phyloP scores from a whole-genome alignment of 2,113 vertebrate species.

The Neogale vison region DNA sequence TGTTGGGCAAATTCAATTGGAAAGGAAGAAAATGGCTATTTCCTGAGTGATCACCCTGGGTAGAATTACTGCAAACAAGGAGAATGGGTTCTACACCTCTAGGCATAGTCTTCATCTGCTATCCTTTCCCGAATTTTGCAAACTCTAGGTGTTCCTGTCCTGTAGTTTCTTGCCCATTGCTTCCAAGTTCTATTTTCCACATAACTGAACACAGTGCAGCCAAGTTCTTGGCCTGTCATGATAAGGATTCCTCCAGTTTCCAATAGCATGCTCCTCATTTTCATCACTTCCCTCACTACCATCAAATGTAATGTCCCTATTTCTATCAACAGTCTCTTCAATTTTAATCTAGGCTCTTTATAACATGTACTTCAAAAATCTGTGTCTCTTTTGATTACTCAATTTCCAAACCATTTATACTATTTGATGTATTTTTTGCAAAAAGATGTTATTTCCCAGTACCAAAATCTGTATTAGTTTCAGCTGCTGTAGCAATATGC shows the following conservation, averaged over 20 bases:
- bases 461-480: neutral
- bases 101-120: neutral
- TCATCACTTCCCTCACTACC: neutral
- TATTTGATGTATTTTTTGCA: neutral
- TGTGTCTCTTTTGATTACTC: neutral
- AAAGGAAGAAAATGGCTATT: neutral
- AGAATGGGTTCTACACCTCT: neutral
- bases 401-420: neutral
- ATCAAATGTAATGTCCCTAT: neutral
- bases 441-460: neutral
- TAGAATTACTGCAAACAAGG: neutral
- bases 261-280: neutral
- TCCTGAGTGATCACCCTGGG: neutral
- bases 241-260: neutral
- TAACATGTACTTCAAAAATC: neutral
- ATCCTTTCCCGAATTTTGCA: neutral
- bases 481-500: neutral
- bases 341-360: neutral
- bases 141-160: neutral
- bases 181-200: neutral
- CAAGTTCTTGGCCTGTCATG: neutral
- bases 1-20: neutral
- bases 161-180: neutral
- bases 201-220: neutral
- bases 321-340: neutral